phyloP scores from a whole-genome alignment of 2,888 invertebrate genomes.

The Unio delphinus region DNA sequence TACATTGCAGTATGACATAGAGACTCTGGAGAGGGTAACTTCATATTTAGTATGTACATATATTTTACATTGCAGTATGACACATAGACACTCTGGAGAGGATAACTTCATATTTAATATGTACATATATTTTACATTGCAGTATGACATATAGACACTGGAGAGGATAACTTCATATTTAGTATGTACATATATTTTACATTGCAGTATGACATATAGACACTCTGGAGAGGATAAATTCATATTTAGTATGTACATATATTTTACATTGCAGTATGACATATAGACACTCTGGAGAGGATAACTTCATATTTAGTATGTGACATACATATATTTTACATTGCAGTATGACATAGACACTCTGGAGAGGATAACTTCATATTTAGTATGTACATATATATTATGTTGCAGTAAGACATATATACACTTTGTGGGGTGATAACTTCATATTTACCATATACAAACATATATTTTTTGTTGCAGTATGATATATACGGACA shows the following conservation, averaged over 20 bases:
- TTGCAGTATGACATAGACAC: no score
- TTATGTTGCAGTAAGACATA: not conserved
- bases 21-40: not conserved
- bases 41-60: not conserved
- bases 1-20: not conserved
- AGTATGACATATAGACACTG: conserved; percentile 95
- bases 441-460: not conserved
- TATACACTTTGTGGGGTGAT: not conserved
- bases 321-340: no score
- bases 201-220: no score
- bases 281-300: no score
- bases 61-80: conserved; percentile 79
- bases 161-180: conserved; percentile 79
- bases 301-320: no score
- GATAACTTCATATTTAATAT: no score
- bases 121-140: conserved; percentile 45
- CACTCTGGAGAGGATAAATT: no score
- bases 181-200: no score
- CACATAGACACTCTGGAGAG: conserved; percentile 72
- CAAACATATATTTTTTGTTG: conserved; percentile 18
- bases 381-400: no score
- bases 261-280: no score
- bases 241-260: no score
- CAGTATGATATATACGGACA: conserved; percentile 94
- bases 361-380: no score